Conservation (phyloP, 1,140 invertebrate species). For the Planococcus citri region DNA sequence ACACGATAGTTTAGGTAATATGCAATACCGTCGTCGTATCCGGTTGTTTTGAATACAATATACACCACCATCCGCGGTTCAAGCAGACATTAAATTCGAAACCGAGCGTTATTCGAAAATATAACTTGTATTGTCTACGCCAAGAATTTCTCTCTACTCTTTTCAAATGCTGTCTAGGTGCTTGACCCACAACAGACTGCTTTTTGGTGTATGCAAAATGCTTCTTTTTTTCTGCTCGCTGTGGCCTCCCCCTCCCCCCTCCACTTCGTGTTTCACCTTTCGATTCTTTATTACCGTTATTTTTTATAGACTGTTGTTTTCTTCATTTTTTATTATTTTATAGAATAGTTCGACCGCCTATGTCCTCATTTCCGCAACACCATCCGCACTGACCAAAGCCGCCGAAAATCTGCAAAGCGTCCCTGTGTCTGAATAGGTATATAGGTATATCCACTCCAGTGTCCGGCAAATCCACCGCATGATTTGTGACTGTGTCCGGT, state of each 20-base stretch:
- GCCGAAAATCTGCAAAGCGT: no score
- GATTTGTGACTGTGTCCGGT: no score
- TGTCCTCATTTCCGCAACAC: background rate
- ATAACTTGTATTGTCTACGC: constrained; percentile 6
- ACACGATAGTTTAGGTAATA: constrained; percentile 7
- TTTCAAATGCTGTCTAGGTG: background rate
- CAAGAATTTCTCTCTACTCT: background rate
- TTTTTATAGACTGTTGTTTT: constrained; percentile 8
- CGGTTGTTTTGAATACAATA: constrained; percentile 7
- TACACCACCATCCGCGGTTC: background rate
- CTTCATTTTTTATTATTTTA: background rate
- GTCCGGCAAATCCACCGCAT: no score
- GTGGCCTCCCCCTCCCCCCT: no score
- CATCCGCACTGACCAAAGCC: no score
- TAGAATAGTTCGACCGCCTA: background rate
- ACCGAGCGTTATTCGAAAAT: background rate
- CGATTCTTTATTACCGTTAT: background rate
- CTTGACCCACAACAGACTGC: background rate
- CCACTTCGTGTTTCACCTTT: background rate
- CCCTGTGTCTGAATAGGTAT: no score
- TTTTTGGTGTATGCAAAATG: background rate
- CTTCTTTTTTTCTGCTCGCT: background rate
- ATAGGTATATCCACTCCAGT: no score
- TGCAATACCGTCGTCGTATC: constrained; percentile 1
- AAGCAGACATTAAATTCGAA: constrained; percentile 4